Percentiles rank a stretch among this genome's conserved stretches.
These are phyloP conservation scores for Alexandromys fortis DNA, from an alignment of 2,113 vertebrate genomes.

Conservation along the genomic window DNA sequence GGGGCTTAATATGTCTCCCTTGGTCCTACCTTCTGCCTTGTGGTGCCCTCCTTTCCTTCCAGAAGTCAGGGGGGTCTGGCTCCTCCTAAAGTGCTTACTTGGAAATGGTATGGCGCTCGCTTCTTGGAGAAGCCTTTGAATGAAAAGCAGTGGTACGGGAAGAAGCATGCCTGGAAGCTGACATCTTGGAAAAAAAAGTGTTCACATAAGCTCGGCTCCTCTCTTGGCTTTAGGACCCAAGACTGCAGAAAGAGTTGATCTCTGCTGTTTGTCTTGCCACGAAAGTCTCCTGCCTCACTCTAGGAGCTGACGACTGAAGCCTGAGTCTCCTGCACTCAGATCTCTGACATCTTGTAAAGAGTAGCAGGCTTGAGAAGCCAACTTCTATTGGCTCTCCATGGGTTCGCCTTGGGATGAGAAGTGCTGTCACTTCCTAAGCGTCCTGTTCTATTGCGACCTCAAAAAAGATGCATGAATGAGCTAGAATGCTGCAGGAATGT, in stretches of 20 bases:
- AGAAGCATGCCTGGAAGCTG: not conserved
- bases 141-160: not conserved
- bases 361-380: not conserved
- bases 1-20: not conserved
- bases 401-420: not conserved
- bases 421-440: not conserved
- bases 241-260: not conserved
- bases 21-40: conserved; percentile 26
- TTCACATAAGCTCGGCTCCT: not conserved
- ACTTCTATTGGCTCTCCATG: not conserved
- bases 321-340: not conserved
- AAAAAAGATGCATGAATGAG: conserved; percentile 57
- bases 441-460: conserved; percentile 32
- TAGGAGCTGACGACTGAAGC: not conserved
- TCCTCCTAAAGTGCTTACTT: conserved; percentile 61
- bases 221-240: not conserved
- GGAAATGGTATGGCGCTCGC: not conserved
- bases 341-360: conserved; percentile 2
- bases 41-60: not conserved
- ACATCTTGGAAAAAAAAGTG: not conserved
- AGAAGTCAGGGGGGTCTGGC: not conserved
- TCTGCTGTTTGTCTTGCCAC: not conserved
- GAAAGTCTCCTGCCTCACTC: not conserved
- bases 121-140: not conserved
- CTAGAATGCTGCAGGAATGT: conserved; percentile 31